Base-by-base conservation (phyloP, 1,140 invertebrate species). In the Drosophila simulans region DNA sequence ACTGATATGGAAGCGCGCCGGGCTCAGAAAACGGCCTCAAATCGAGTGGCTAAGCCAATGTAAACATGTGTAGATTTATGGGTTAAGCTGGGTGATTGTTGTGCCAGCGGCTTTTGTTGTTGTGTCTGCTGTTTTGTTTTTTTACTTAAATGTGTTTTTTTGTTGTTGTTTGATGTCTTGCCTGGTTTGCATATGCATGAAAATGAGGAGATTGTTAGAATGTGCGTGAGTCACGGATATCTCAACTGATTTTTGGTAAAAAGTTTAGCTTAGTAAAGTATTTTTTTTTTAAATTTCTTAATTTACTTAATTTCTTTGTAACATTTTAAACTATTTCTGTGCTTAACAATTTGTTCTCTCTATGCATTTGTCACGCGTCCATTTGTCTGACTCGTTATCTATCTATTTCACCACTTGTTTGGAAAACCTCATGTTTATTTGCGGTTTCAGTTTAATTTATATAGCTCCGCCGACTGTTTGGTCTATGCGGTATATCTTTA, bases 61-160 rank as follows among this genome's bases (percentile, higher is more conserved):
- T 83, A 83, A 88, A 89, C 84, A 89, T 89, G 78, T 86, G 64
- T 86, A 68, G 78, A 85, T 85, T 85, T 85, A 85, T 85, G 72
- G 72, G 46, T 66, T 66, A 55, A 73, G 70, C 70, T 31, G 34
- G 25, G 39, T 48, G 66, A 73, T 60, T 73, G 56, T 71, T 40
- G 60, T 65, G 57, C 58, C 46, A 55, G 59, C 63, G 57, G 48
- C 63, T 52, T 65, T 68, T 43, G 46, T 68, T 60, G n/a, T 2
- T 22, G 0, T 25, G 56, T 60, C 60, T 59, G 58, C 37, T 53
- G 48, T 43, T 54, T 52, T 48, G 17, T 17, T 17, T 17, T 17
- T 54, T 52, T 48, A 53, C 52, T 56, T 49, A 34, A 45, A 31
- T 52, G 49, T 39, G 31, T 54, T 7, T 39, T 12, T 25, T 39